Base-by-base conservation (phyloP, 2,888 invertebrate genomes). In the Spialia ferax region DNA sequence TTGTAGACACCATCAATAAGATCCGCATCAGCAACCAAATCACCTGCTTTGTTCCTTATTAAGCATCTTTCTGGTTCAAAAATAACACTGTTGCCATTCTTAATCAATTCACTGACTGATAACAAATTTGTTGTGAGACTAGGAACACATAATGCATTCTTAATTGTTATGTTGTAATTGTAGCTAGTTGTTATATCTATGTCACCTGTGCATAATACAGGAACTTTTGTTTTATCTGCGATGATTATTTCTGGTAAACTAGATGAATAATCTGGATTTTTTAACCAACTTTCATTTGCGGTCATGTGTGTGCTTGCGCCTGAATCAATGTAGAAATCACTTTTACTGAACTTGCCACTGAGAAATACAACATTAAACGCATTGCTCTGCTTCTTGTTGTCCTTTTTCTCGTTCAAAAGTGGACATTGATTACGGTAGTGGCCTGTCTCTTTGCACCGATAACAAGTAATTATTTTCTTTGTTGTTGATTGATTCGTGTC, bases 111-210 rank as follows among this genome's bases (percentile, higher is more conserved):
- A 45, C 73, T 75, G 0, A 75, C 75, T 38, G 74, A 74, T 7
- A 76, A 11, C 5, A 76, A 45, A 20, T 76, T 75, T 4, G 70
- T 73, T 0, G 74, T 69, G 0, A 79, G 42, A 0, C 38, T 71
- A 8, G 76, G 78, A 1, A 78, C 69, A 60, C 72, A 79, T 26
- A 77, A 55, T 0, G 75, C 75, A n/a, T 69, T 60, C 18, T 68
- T 65, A 0, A 77, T 63, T 7, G 35, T 48, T 0, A 75, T 35
- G 0, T 76, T 71, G 18, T 56, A 56, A 48, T 32, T 60, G 55
- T 18, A 10, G 15, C 23, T 23, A 26, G 38, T 63, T n/a, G 62
- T 23, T 23, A 63, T 38, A 15, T 54, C 10, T 5, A 63, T 13
- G 3, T 64, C 48, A 7, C 64, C 64, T 2, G 45, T 20, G 11